These are phyloP conservation scores for Catharus fuscescens DNA, from an alignment of 2,113 vertebrate genomes.

Conservation along the genomic window DNA sequence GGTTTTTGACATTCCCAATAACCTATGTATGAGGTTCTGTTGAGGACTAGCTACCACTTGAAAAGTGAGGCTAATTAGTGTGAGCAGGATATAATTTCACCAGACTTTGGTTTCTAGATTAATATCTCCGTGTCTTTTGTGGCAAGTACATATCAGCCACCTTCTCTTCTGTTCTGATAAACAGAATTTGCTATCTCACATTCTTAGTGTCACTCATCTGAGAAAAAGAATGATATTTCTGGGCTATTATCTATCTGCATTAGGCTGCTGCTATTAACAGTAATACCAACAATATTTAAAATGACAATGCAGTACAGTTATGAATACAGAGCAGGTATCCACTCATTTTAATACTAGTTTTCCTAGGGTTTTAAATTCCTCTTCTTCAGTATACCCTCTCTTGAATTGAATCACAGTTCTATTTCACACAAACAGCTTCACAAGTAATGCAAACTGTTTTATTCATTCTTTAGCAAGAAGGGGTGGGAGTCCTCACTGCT, in stretches of 20 bases:
- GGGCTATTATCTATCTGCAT: background rate
- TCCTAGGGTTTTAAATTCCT: background rate
- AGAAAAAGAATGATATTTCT: fast-evolving
- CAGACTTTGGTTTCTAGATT: background rate
- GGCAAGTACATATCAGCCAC: fast-evolving
- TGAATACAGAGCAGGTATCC: background rate
- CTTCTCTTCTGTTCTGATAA: background rate
- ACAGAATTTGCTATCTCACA: background rate
- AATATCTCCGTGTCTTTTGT: background rate
- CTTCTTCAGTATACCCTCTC: background rate
- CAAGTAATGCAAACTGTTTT: background rate
- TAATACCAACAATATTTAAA: background rate
- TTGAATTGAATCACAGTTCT: background rate
- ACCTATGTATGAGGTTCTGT: background rate
- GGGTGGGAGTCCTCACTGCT: background rate
- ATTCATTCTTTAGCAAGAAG: background rate
- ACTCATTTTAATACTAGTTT: background rate
- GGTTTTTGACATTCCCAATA: background rate
- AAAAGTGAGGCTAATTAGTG: background rate
- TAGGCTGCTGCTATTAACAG: background rate
- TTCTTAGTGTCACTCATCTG: background rate
- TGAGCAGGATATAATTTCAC: background rate
- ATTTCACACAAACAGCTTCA: background rate
- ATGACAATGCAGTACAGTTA: background rate
- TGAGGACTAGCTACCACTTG: background rate